A percentile compares a stretch with the other conserved stretches of the same genome.
These are phyloP conservation scores for Podargus strigoides DNA, from an alignment of 2,797 vertebrate genomes.

Conservation along the genomic window DNA sequence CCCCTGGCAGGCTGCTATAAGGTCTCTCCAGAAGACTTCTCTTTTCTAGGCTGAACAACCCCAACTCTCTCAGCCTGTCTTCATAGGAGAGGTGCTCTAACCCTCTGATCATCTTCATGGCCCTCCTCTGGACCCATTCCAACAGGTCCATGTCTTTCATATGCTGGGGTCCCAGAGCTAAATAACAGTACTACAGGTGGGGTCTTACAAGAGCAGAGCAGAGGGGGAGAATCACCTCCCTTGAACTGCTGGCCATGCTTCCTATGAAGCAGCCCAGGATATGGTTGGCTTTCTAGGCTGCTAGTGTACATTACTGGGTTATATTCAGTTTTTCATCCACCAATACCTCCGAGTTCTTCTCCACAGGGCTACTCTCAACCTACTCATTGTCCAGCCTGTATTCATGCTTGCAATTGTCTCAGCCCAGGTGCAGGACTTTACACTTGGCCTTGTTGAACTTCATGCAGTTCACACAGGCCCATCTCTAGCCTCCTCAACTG, in stretches of 20 bases:
- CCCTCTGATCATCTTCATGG: too few species aligned
- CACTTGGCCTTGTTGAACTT: neutral
- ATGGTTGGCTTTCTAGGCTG: neutral
- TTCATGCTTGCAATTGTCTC: neutral
- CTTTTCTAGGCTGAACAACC: neutral
- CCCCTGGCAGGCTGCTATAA: too few species aligned
- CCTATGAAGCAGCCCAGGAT: neutral
- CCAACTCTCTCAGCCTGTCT: too few species aligned
- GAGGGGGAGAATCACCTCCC: too few species aligned
- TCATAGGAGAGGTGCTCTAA: neutral
- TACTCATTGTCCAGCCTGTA: neutral
- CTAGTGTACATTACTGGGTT: fast-evolving
- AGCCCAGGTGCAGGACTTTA: neutral
- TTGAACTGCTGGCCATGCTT: too few species aligned
- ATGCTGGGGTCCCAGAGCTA: too few species aligned
- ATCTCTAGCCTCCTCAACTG: too few species aligned
- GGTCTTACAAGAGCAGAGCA: too few species aligned
- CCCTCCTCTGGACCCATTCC: neutral
- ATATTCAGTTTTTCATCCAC: neutral
- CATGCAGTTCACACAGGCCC: neutral
- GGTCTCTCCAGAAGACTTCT: neutral
- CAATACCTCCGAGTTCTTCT: neutral
- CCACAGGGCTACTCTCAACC: neutral
- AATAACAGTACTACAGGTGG: too few species aligned
- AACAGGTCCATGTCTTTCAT: too few species aligned